Evolutionary conservation across 2,888 invertebrate genomes (phyloP).

Genomic region (Drosophila putrida): DNA sequence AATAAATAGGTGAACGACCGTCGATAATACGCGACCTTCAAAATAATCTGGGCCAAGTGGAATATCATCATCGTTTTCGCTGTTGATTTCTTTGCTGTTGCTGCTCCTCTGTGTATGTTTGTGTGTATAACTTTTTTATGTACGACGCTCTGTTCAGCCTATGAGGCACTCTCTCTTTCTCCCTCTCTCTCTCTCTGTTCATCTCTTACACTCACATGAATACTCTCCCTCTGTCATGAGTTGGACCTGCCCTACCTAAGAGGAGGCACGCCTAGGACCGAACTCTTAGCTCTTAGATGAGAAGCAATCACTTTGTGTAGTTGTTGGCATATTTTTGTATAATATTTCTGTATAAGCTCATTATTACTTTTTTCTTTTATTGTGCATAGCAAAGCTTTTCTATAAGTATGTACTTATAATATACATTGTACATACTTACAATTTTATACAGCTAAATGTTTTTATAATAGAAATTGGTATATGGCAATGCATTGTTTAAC

Average conservation of each 20-base stretch:
- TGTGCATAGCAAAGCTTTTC: constrained; percentile 9
- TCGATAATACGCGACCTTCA: constrained; percentile 85
- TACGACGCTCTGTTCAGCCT: constrained; percentile 21
- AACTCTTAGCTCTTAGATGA: constrained; percentile 9
- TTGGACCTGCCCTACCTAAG: constrained; percentile 26
- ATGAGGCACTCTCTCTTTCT: constrained; percentile 25
- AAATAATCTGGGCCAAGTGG: constrained; percentile 86
- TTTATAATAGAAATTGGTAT: neutral
- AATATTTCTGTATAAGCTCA: constrained; percentile 19
- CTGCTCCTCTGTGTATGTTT: constrained; percentile 25
- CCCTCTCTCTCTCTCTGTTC: constrained; percentile 14
- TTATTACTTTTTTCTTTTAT: constrained; percentile 10
- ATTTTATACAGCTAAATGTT: neutral
- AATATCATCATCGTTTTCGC: constrained; percentile 71
- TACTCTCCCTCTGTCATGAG: constrained; percentile 14
- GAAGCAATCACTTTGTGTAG: constrained; percentile 16
- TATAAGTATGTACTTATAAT: constrained; percentile 1
- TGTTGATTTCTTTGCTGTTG: constrained; percentile 35
- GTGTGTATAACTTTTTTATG: constrained; percentile 32
- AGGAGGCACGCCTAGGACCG: constrained; percentile 25
- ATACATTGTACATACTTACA: neutral
- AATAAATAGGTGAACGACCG: constrained; percentile 86
- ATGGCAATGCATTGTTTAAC: neutral
- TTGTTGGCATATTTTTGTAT: constrained; percentile 14
- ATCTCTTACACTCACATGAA: neutral